A percentile compares a stretch with the other conserved stretches of the same genome.
Conservation (phyloP, 2,888 invertebrate species). For the Phasia obesa region DNA sequence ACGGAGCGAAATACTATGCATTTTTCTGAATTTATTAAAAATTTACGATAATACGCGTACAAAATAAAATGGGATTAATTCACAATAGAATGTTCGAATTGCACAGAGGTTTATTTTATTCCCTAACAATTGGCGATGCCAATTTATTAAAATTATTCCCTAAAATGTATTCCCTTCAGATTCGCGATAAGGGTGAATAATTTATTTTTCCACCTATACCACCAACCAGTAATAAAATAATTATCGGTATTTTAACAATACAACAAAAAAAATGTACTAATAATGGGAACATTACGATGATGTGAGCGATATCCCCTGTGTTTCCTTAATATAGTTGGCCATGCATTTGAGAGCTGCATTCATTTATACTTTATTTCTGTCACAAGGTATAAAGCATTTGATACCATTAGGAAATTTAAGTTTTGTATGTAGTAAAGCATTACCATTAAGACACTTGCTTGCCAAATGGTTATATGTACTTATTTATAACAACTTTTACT, state of each 20-base stretch:
- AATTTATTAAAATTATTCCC: no score
- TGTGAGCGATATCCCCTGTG: conserved; percentile 92
- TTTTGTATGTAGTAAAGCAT: conserved; percentile 81
- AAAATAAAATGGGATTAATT: no score
- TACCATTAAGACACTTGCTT: conserved; percentile 86
- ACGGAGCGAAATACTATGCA: no score
- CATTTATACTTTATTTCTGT: conserved; percentile 92
- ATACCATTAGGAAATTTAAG: conserved; percentile 84
- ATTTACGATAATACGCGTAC: no score
- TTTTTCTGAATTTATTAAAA: no score
- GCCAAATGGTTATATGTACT: conserved; percentile 93
- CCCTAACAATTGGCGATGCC: no score
- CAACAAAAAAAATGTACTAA: conserved; percentile 90
- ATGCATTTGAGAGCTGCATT: conserved; percentile 96
- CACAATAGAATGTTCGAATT: no score
- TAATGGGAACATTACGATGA: conserved; percentile 89
- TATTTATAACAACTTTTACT: conserved; percentile 95
- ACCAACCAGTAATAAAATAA: no score
- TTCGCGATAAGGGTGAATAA: no score
- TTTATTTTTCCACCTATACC: no score
- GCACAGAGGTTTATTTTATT: no score
- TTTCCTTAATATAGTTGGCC: conserved; percentile 98
- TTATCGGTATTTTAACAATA: conserved; percentile 87
- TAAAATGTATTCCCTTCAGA: no score
- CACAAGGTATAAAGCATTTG: conserved; percentile 89